Evolutionary conservation across 2,113 vertebrate species (phyloP), one percentile per base, ranked within the genome.

Genomic region (Lepus europaeus): DNA sequence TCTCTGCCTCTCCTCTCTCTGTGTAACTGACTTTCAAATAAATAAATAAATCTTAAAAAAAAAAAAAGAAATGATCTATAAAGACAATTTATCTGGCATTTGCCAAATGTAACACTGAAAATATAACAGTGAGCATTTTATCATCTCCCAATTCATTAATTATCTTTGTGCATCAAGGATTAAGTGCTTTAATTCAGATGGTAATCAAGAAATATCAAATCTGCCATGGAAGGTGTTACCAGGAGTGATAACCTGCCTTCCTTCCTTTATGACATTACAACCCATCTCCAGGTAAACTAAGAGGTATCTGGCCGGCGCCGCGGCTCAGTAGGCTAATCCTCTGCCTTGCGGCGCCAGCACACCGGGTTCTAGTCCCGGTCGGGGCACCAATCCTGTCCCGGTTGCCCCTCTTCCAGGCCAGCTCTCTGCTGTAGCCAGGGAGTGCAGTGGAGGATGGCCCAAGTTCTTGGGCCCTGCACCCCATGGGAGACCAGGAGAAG

Each of bases 121-220:
- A 68, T 23, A 59, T 29, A 85, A 95, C 36, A 89, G 1, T 68
- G 31, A 89, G 33, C n/a, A 81, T 66, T 85, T 78, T 78, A 74
- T 51, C 17, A 22, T 78, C 9, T 89, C 22, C 29, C 12, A 66
- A 14, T 53, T 76, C 39, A 2, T 76, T 53, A 93, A 36, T 74
- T 70, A 90, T 39, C 10, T 73, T 90, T 79, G 29, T 64, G 45
- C 1, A 82, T 80, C 36, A 90, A 61, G 8, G 36, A 77, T 81
- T 92, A 88, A 89, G 51, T 74, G 61, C 2, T 85, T 29, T 69
- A 64, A 68, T 89, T 70, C 63, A 73, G 61, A 10, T 6, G 36
- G 53, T 49, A 93, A 87, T 66, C 25, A 72, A 64, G 39, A 94
- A 89, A 73, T 85, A 77, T 33, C 61, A 96, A 89, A 90, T 45